Base-by-base conservation (phyloP, 1,140 invertebrate genomes). In the Sycobia sp. region DNA sequence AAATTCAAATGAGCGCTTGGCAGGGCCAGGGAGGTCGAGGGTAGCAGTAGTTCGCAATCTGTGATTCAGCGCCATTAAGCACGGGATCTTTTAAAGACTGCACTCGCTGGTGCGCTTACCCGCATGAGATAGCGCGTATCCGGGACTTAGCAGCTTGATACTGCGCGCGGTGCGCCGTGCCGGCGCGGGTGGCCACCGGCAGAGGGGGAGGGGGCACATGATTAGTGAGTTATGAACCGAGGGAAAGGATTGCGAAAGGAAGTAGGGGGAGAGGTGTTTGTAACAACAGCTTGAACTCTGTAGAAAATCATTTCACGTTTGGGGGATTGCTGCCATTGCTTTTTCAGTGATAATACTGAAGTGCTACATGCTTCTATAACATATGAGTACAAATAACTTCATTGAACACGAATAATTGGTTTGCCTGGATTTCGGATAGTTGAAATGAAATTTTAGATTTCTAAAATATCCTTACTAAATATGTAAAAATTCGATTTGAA, bases 21-120 rank as follows among this genome's bases (percentile, higher is more conserved):
- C 13, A 18, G 43, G 13, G 50, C 3, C 16, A 54, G 59, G 41
- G 57, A n/a, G n/a, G n/a, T n/a, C n/a, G n/a, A n/a, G n/a, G n/a
- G n/a, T n/a, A n/a, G 20, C 10, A 18, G 25, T 38, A 57, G 62
- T 51, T 43, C 69, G 74, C 76, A 78, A 78, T 78, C 76, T 78
- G 76, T 78, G 75, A 77, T 78, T 78, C 76, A 78, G 76, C 76
- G 65, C 76, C 76, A 78, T 78, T 78, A 78, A 78, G 69, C 76
- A 75, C 71, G 70, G 72, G 67, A 75, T 76, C 68, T 72, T 70
- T 62, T 68, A 66, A 73, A 75, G 73, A n/a, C n/a, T n/a, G 65
- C 44, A 65, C 55, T 46, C 62, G 29, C 29, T 23, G 14, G 55
- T 29, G 29, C 55, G 41, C 55, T 65, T 65, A 59, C 4, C 55